Percentiles rank a stretch among this genome's conserved stretches.
These are phyloP conservation scores for Ptychodera flava DNA, from an alignment of 35 echinoderm and acorn worm genomes.

Conservation along the genomic window DNA sequence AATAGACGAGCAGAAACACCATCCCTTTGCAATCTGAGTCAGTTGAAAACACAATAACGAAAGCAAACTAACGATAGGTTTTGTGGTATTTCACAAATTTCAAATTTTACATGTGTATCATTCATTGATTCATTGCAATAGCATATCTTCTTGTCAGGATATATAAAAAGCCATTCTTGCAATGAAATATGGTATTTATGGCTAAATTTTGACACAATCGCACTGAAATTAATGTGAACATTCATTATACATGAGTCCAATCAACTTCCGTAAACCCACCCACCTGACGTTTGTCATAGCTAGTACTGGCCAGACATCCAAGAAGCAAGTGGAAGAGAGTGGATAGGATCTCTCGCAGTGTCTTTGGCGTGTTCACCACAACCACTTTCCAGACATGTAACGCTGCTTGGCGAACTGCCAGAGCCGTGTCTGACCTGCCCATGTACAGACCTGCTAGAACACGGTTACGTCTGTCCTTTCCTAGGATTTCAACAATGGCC, in stretches of 20 bases:
- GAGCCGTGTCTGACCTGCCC: constrained; percentile 92
- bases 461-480: constrained; percentile 76
- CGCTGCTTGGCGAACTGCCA: constrained; percentile 92
- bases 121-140: neutral
- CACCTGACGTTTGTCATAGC: constrained; percentile 99
- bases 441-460: constrained; percentile 98
- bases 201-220: too few relatives aligned
- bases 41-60: too few relatives aligned
- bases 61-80: too few relatives aligned
- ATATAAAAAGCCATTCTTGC: too few relatives aligned
- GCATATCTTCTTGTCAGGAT: neutral
- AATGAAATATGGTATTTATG: too few relatives aligned
- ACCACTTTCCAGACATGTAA: constrained; percentile 99
- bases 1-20: too few relatives aligned
- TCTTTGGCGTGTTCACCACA: constrained; percentile 87
- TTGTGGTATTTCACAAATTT: too few relatives aligned
- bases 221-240: too few relatives aligned
- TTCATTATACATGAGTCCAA: too few relatives aligned
- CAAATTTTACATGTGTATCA: too few relatives aligned
- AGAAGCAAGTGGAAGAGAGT: constrained; percentile 82
- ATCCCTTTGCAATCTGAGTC: too few relatives aligned
- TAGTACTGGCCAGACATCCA: constrained; percentile 96
- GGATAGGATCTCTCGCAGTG: constrained; percentile 79
- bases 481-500: constrained; percentile 77
- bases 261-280: too few relatives aligned